Evolutionary conservation across 2,797 vertebrate species (phyloP), one percentile per base, ranked within the genome.

Genomic region (Sebastes trivittatus): DNA sequence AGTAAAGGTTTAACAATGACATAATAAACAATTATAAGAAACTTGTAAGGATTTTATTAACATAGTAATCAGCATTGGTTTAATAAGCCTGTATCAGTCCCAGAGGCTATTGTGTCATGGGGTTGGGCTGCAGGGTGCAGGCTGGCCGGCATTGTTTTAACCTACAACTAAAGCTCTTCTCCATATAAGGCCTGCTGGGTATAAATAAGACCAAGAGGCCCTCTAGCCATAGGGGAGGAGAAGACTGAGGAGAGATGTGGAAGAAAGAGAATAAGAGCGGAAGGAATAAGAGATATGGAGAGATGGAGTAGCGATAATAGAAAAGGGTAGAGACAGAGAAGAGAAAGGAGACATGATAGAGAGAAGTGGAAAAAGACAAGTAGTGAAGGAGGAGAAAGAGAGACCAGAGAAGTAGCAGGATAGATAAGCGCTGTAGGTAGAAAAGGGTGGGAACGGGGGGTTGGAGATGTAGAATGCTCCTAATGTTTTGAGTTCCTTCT

Each of bases 151-250:
- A 70, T 34, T 71, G 72, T 61, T 78, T 72, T 75, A 87, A 90
- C 54, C 29, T 72, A 79, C 79, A 77, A 82, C 78, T 60, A 79
- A 73, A 84, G 81, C 59, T 75, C 62, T 42, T 85, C 77, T 84
- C 92, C 92, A 89, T 92, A 91, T 93, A 94, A 93, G 92, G 89
- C 76, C 76, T 46, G 87, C 78, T 80, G 88, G 87, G 83, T 91
- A 84, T 93, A 91, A 94, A 92, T 80, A 91, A 78, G 81, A 67
- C 82, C 61, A 4, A 74, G 75, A 85, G 86, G 83, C 64, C 59
- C 38, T 77, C 66, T 58, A 14, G 63, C 60, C 66, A 67, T 36
- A 85, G 70, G 79, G 83, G 74, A 42, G 78, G 36, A 83, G 78
- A 27, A 20, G 34, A 20, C 7, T 10, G 46, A 58, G 29, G 11